Evolutionary conservation across 2,797 vertebrate species (phyloP).

Genomic region (Heliangelus exortis): DNA sequence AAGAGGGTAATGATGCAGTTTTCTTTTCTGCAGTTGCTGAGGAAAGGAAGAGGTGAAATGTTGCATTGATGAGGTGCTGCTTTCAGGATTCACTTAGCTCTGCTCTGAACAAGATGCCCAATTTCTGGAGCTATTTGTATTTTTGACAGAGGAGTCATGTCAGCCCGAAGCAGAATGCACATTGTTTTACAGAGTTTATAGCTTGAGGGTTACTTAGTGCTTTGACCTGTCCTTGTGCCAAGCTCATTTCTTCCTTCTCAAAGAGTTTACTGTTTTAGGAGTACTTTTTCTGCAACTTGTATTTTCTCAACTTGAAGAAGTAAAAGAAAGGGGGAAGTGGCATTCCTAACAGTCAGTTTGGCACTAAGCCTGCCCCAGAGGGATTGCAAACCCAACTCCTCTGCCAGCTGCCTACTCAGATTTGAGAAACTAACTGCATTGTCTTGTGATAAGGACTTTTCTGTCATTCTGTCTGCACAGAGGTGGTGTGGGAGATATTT

Average conservation of each 20-base stretch:
- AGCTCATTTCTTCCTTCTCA: neutral
- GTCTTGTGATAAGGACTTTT: neutral
- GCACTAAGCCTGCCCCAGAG: neutral
- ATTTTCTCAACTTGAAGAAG: neutral
- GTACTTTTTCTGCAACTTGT: neutral
- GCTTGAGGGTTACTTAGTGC: neutral
- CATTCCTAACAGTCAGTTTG: neutral
- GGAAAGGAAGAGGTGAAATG: neutral
- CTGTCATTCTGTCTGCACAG: neutral
- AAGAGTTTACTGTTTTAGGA: neutral
- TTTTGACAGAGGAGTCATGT: neutral
- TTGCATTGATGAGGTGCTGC: neutral
- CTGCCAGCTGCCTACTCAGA: constrained; percentile 12
- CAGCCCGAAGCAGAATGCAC: neutral
- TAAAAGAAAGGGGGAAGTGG: neutral
- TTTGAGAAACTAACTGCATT: neutral
- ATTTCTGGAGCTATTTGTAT: neutral
- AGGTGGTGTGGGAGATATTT: constrained; percentile 14
- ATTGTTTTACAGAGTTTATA: neutral
- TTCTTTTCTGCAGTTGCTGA: neutral
- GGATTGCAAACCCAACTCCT: constrained; percentile 20
- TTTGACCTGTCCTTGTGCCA: neutral
- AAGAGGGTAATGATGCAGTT: neutral
- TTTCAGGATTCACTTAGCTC: neutral
- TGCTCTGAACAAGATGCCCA: neutral